Base-by-base conservation (phyloP, 92 coral and sea anemone genomes). In the Siderastrea siderea region DNA sequence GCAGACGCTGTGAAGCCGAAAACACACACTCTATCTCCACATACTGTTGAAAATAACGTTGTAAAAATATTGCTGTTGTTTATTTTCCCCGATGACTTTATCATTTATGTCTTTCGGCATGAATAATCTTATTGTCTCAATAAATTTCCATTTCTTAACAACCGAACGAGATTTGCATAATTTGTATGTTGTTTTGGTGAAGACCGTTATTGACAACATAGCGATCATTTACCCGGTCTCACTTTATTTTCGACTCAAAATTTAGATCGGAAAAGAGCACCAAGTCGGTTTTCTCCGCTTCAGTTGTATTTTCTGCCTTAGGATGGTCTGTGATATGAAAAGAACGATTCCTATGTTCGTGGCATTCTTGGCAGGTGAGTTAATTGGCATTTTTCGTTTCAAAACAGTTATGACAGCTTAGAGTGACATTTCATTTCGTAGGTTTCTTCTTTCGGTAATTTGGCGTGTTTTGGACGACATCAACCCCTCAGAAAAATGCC, bases 161-260 rank as follows among this genome's bases (percentile, higher is more conserved):
- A 19, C 19, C 43, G 83, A 6, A 1, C 4, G 13, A 79, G 51
- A 65, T 79, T 66, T 79, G 74, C 74, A 79, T 79, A 65, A n/a
- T 15, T 38, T 2, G 1, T 26, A 26, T 2, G 47, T 12, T 43
- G 50, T 46, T 69, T 69, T 10, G 72, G n/a, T 54, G 48, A n/a
- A 14, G 1, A 2, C 66, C 16, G 66, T 9, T 44, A 64, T 75
- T 66, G 46, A 44, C 26, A 76, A 59, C 81, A 54, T 5, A 2
- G 14, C 13, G 47, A 14, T 43, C 50, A 46, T 6, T 3, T 6
- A 6, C 81, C 58, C 6, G 15, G 1, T 47, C n/a, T 4, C 10
- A 2, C 61, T 7, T 55, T 5, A 53, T 53, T 5, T 55, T 55
- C 61, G 12, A 7, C 61, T 4, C 66, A 61, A 5, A 26, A 2